Base-by-base conservation (phyloP, 2,113 vertebrate genomes). In the Monopterus albus region DNA sequence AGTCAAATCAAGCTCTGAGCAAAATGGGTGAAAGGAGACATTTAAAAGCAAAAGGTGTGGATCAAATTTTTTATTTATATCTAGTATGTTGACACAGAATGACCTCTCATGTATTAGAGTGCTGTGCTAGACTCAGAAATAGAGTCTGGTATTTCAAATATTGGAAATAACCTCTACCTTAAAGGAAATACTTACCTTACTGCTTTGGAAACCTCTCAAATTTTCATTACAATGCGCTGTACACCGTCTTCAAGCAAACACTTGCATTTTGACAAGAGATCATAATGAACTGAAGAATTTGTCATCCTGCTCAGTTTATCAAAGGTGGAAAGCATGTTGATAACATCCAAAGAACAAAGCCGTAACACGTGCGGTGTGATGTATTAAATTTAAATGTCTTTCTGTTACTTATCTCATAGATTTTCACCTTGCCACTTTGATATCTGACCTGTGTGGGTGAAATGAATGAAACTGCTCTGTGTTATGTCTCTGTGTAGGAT, bases 371-470 rank as follows among this genome's bases (percentile, higher is more conserved):
- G 88, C n/a, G 29, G 72, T 39, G 42, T 18, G 13, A 69, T 60
- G 66, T 64, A 59, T 68, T 61, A 65, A 82, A 75, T 82, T 55
- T 83, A 80, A 85, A 62, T 1, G 42, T 56, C 81, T 79, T 82
- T 78, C 66, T 68, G 69, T 75, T 68, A 39, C 75, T 66, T 69
- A 66, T 59, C 63, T 61, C n/a, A 7, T 53, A 65, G 58, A 81
- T 74, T 74, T n/a, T 85, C 72, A 82, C 83, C 79, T 85, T 64
- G 3, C 14, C 51, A 43, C 86, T 91, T 88, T 90, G 87, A 92
- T 84, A 87, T 88, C 46, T 83, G 84, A 83, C 86, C 79, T 78
- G 61, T 6, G 60, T 71, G 52, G 60, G 74, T 29, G 52, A 46
- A 42, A 28, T 21, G 53, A 84, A 46, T 33, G 51, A 69, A 68